Conservation (phyloP, 2,888 invertebrate species). For the Syrphus vitripennis region DNA sequence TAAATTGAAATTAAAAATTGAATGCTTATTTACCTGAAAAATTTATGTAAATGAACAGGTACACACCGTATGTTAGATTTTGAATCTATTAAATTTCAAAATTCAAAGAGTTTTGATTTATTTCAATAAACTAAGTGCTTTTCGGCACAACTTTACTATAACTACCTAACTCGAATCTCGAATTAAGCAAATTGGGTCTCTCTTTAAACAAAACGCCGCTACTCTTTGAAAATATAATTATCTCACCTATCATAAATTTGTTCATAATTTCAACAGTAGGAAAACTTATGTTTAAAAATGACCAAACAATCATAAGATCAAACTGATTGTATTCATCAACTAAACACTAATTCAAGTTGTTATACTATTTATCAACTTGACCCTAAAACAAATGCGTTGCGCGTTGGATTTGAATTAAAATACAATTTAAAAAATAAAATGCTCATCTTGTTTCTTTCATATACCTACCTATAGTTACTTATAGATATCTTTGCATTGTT, state of each 20-base stretch:
- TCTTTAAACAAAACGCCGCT: neutral
- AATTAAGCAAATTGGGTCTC: neutral
- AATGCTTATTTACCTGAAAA: too few relatives aligned
- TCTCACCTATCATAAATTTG: neutral
- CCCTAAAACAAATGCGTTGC: slow-evolving; percentile 12
- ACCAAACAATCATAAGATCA: slow-evolving; percentile 18
- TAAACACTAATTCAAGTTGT: slow-evolving; percentile 25
- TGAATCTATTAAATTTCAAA: too few relatives aligned
- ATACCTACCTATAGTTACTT: too few relatives aligned
- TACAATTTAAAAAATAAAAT: slow-evolving; percentile 15
- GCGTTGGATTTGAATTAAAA: slow-evolving; percentile 3
- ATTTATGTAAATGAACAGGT: too few relatives aligned
- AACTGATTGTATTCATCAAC: slow-evolving; percentile 21
- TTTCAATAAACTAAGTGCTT: too few relatives aligned
- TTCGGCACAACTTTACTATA: too few relatives aligned
- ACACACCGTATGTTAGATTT: too few relatives aligned
- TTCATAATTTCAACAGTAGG: slow-evolving; percentile 26
- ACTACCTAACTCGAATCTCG: too few relatives aligned
- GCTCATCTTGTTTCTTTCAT: slow-evolving; percentile 7
- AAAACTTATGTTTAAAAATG: slow-evolving; percentile 9
- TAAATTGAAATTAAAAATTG: too few relatives aligned
- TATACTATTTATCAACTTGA: slow-evolving; percentile 33
- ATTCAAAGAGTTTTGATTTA: too few relatives aligned
- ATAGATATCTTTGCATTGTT: too few relatives aligned
- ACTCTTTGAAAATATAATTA: neutral